Evolutionary conservation across 1,140 invertebrate genomes (phyloP), one percentile per base, ranked within the genome.

Genomic region (Myzus persicae): DNA sequence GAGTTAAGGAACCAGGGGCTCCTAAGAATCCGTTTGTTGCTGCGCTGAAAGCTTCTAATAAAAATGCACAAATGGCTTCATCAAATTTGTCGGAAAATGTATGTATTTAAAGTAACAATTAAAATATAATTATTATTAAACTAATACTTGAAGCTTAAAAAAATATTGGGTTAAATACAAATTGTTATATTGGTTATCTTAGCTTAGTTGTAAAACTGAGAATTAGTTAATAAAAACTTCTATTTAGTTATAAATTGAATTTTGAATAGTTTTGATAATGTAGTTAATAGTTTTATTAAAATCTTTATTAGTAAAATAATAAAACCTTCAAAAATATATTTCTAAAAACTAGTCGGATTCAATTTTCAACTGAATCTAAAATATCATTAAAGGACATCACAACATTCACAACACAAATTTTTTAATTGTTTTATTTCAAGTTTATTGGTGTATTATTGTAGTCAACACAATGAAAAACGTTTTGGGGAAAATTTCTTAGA

Each of bases 21-120:
- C 48, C 48, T 51, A 89, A 89, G 87, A 89, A 89, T 51, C 87
- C n/a, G n/a, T 89, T 89, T 89, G n/a, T 89, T 48, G 82, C 40
- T 42, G 82, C 82, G 31, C 82, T 84, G 42, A 20, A 51, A 89
- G 44, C 46, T 89, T 89, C 87, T 20, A 89, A 89, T 89, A 89
- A 89, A 22, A 89, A 89, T 24, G 36, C 51, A 89, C 44, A 89
- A 51, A n/a, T 22, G 46, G 18, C 44, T 31, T 48, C 85, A 89
- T 48, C 46, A 89, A 89, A 20, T 89, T 48, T 51, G 22, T 89
- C 51, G 46, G 87, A 89, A 89, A 89, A 89, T 89, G 46, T 89
- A 89, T 48, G 87, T 89, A 89, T 89, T 89, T 36, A 31, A 89
- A 89, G n/a, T 89, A 31, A 89, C 46, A 89, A 36, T 51, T 89